Percentiles rank a stretch among this genome's conserved stretches.
These are phyloP conservation scores for Melanotaenia trifasciata DNA, from an alignment of 2,797 vertebrate species.

Conservation along the genomic window DNA sequence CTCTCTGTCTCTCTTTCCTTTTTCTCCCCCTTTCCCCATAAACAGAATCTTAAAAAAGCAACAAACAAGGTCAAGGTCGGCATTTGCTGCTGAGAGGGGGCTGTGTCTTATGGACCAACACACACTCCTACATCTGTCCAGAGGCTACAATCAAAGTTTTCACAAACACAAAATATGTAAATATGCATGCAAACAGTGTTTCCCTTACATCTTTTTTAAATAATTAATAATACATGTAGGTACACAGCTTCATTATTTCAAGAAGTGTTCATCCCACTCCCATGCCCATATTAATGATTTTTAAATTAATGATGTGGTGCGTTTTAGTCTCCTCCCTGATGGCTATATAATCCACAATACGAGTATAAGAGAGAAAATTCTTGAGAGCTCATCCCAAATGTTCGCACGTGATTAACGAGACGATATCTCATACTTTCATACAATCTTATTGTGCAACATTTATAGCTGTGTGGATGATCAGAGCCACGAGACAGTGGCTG, in stretches of 20 bases:
- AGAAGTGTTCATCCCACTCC: constrained; percentile 47
- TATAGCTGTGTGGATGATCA: constrained; percentile 16
- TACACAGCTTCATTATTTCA: constrained; percentile 67
- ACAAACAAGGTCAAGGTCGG: constrained; percentile 64
- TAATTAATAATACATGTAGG: constrained; percentile 62
- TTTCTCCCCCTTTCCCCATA: neutral
- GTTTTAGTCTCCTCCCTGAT: constrained; percentile 51
- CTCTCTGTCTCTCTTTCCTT: constrained; percentile 8
- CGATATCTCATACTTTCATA: constrained; percentile 55
- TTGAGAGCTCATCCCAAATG: constrained; percentile 48
- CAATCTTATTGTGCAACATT: constrained; percentile 44
- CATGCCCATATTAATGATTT: constrained; percentile 73
- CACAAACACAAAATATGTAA: constrained; percentile 19
- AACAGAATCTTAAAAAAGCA: constrained; percentile 40
- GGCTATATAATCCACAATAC: constrained; percentile 51
- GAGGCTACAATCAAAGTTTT: constrained; percentile 3
- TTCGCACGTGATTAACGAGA: constrained; percentile 35
- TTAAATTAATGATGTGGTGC: constrained; percentile 69
- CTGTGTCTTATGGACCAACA: neutral
- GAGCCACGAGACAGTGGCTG: constrained; percentile 16
- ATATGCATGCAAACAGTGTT: constrained; percentile 25
- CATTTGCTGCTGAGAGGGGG: constrained; percentile 23
- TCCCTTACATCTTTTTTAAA: constrained; percentile 30
- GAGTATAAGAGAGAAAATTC: constrained; percentile 35
- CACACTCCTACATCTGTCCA: constrained; percentile 5